phyloP scores from a whole-genome alignment of 2,797 vertebrate species.

The Decapterus maruadsi region DNA sequence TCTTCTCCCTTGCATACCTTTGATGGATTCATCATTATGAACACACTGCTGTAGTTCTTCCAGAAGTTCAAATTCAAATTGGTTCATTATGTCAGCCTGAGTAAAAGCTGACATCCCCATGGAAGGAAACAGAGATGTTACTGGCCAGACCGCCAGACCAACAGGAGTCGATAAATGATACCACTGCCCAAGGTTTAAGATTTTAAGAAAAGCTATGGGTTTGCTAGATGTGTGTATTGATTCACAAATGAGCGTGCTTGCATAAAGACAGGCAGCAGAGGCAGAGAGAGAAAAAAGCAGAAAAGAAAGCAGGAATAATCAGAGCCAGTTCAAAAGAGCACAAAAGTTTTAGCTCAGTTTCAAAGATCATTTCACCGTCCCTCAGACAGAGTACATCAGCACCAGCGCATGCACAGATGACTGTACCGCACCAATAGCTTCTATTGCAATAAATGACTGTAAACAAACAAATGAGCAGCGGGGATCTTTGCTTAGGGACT shows the following conservation, averaged over 20 bases:
- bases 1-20: neutral
- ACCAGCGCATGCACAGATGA: conserved; percentile 16
- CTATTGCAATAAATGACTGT: conserved; percentile 57
- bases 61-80: neutral
- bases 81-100: neutral
- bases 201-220: neutral
- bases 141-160: neutral
- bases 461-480: conserved; percentile 72
- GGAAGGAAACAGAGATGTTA: neutral
- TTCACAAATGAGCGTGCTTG: neutral
- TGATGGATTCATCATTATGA: neutral
- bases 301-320: conserved; percentile 15
- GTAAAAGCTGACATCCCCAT: neutral
- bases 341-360: conserved; percentile 6
- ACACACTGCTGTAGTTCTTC: neutral
- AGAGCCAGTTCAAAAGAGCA: conserved; percentile 28
- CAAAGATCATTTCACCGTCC: conserved; percentile 35
- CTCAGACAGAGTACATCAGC: conserved; percentile 5
- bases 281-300: neutral
- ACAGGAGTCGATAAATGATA: neutral
- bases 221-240: conserved; percentile 1
- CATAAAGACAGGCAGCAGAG: neutral
- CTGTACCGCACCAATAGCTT: conserved; percentile 39
- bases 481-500: conserved; percentile 44
- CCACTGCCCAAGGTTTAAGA: neutral